Conservation (phyloP, 2,888 invertebrate species). For the Nesidiocoris tenuis region DNA sequence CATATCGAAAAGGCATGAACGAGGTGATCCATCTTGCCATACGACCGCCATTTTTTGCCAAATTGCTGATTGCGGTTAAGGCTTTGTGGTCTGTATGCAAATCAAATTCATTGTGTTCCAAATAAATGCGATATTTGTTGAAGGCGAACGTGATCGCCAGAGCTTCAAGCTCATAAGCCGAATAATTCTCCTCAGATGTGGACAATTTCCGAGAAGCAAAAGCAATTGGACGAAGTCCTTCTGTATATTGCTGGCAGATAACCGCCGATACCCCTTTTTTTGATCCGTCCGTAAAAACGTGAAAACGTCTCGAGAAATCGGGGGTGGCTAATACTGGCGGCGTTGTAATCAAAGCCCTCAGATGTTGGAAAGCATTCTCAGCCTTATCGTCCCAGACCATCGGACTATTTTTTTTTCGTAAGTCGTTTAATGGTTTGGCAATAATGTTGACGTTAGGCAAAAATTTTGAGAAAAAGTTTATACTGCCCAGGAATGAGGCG, state of each 20-base stretch:
- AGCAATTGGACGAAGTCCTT: slow-evolving; percentile 6
- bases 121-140: too few relatives aligned
- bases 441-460: slow-evolving; percentile 49
- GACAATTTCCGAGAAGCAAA: slow-evolving; percentile 1
- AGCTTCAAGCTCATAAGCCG: too few relatives aligned
- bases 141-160: too few relatives aligned
- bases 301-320: slow-evolving; percentile 7
- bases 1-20: slow-evolving; percentile 27
- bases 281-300: slow-evolving; percentile 16
- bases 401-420: slow-evolving; percentile 36
- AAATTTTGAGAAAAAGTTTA: slow-evolving; percentile 51
- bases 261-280: slow-evolving; percentile 19
- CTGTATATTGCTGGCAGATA: neutral
- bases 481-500: slow-evolving; percentile 49
- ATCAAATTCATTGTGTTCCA: too few relatives aligned
- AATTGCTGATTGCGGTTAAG: neutral
- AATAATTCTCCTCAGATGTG: slow-evolving; percentile 14
- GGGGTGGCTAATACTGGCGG: slow-evolving; percentile 26
- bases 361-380: slow-evolving; percentile 10
- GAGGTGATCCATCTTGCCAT: slow-evolving; percentile 9
- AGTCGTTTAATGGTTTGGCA: slow-evolving; percentile 49
- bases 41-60: slow-evolving; percentile 19
- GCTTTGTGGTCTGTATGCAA: slow-evolving; percentile 24
- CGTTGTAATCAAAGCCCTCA: neutral
- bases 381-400: slow-evolving; percentile 1